Base-by-base conservation (phyloP, 2,888 invertebrate species). In the Stenolophus ochropezus region DNA sequence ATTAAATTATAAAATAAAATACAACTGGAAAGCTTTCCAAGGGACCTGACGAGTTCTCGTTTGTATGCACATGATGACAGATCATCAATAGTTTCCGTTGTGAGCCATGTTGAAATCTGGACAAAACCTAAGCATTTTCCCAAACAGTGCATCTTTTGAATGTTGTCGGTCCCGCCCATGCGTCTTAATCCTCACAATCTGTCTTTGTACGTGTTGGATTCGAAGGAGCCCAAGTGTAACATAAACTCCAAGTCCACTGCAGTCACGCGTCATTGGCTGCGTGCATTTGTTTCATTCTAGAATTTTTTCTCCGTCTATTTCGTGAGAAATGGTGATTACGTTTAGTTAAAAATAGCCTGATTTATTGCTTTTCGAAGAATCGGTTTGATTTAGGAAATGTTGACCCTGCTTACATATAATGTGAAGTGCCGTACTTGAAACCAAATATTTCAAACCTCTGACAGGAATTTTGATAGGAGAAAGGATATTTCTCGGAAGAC, bases 271-370 rank as follows among this genome's bases (percentile, higher is more conserved):
- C 14, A 73, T 73, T 73, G 58, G 77, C 77, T 42, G 61, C 27
- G 47, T 42, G 58, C 61, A 61, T 77, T 76, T 76, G 56, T 76
- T 76, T 77, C 47, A 6, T 61, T 77, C 42, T 18, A 77, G 58
- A 77, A 33, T 71, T 73, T 73, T 73, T 73, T 61, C 33, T 76
- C 56, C 33, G 21, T 61, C 21, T 61, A 61, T 77, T 77, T 77
- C 61, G 58, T 77, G 58, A 61, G 77, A 61, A 76, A 77, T 61
- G 58, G 58, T 61, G 77, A 77, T 77, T 77, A 61, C 77, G 33
- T 77, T 61, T 21, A 61, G 42, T 77, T 76, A 76, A 76, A 76
- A 76, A 76, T 76, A 76, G 27, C 76, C 20, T 73, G 73, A 73
- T 73, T 73, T 73, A 73, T 73, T 49, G 27, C 73, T 73, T 73